These are phyloP conservation scores for Copsychus sechellarum DNA, from an alignment of 2,113 vertebrate genomes.

Conservation along the genomic window DNA sequence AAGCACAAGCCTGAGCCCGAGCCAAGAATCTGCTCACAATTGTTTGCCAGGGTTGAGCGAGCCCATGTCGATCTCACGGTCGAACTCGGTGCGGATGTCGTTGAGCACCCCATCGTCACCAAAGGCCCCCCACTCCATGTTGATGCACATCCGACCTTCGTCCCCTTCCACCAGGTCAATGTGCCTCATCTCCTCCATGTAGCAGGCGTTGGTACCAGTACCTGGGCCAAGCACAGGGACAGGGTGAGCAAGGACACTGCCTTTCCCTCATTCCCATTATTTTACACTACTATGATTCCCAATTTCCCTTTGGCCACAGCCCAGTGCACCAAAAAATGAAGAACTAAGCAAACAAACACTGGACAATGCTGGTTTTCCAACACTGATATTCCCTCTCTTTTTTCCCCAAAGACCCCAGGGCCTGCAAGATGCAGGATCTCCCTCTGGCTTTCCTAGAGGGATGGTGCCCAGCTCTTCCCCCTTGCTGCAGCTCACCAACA, in stretches of 20 bases:
- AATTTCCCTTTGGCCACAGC: background rate
- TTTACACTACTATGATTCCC: background rate
- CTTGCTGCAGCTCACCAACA: conserved; percentile 79
- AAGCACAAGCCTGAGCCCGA: background rate
- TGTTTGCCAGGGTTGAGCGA: conserved; percentile 96
- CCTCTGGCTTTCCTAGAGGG: background rate
- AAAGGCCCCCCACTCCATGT: conserved; percentile 97
- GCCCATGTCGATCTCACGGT: conserved; percentile 90
- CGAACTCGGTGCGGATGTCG: conserved; percentile 88
- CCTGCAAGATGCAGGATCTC: background rate
- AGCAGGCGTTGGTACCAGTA: conserved; percentile 93
- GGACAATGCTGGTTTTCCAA: background rate
- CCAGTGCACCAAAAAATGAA: fast-evolving
- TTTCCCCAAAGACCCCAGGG: background rate
- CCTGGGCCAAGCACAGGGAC: conserved; percentile 64
- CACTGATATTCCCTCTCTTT: background rate
- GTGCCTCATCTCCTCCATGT: conserved; percentile 98
- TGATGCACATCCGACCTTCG: conserved; percentile 94
- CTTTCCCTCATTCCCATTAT: background rate
- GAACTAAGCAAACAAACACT: background rate
- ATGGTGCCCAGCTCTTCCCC: background rate
- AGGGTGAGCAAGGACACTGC: fast-evolving
- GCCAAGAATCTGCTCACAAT: conserved; percentile 79
- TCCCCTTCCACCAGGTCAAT: conserved; percentile 91
- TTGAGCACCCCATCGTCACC: conserved; percentile 87